Percentiles rank a stretch among this genome's conserved stretches.
Evolutionary conservation across 2,797 vertebrate genomes (phyloP).

Genomic region (Hephaestus fuliginosus): DNA sequence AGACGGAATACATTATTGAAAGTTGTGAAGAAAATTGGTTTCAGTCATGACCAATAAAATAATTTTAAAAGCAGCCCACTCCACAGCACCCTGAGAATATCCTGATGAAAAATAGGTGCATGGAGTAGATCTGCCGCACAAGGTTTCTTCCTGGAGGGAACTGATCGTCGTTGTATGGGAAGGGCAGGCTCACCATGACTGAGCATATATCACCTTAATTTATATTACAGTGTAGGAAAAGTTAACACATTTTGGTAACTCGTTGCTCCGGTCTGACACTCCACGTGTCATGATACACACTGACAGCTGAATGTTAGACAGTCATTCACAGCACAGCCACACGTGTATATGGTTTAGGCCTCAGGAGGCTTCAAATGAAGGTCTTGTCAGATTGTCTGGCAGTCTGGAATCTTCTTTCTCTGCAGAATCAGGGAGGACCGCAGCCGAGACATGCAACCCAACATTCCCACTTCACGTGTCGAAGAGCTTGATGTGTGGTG

Average conservation of each 20-base stretch:
- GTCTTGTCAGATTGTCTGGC: too few species aligned
- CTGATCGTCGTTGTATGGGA: slow-evolving; percentile 21
- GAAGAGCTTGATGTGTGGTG: too few species aligned
- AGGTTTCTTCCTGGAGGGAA: slow-evolving; percentile 29
- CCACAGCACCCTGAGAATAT: background rate
- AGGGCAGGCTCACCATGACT: slow-evolving; percentile 28
- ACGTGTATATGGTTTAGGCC: background rate
- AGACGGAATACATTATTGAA: slow-evolving; percentile 42
- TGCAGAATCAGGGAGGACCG: too few species aligned
- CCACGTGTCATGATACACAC: slow-evolving; percentile 12
- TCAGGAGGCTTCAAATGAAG: background rate
- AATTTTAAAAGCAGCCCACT: slow-evolving; percentile 26
- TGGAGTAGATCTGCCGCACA: slow-evolving; percentile 16
- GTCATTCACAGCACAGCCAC: slow-evolving; percentile 2
- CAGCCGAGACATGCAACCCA: background rate
- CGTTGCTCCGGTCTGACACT: slow-evolving; percentile 21
- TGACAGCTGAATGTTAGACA: slow-evolving; percentile 15
- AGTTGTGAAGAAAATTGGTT: slow-evolving; percentile 24
- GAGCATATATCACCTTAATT: slow-evolving; percentile 17
- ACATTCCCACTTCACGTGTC: background rate
- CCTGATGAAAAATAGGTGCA: slow-evolving; percentile 5
- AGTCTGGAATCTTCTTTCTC: too few species aligned
- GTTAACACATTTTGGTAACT: slow-evolving; percentile 18
- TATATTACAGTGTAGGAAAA: slow-evolving; percentile 23
- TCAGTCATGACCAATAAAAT: slow-evolving; percentile 32